Percentiles rank a stretch among this genome's conserved stretches.
Evolutionary conservation across 2,888 invertebrate genomes (phyloP).

Genomic region (Acleris literana): DNA sequence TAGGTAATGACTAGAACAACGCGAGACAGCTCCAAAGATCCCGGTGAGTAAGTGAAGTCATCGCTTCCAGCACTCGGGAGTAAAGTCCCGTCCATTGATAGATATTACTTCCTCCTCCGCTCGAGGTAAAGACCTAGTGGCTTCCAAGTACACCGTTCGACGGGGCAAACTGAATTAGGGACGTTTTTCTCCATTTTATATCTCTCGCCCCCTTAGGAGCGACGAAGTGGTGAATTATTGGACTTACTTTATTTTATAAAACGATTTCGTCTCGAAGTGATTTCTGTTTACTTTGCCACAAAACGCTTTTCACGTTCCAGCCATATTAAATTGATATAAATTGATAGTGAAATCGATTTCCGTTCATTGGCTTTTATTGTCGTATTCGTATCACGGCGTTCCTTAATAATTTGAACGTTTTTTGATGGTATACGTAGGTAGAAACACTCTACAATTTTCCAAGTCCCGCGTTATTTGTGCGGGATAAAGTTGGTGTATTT

Average conservation of each 20-base stretch:
- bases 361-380: constrained; percentile 37
- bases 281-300: constrained; percentile 72
- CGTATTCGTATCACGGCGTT: constrained; percentile 8
- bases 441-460: constrained; percentile 11
- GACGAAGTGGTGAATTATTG: constrained; percentile 79
- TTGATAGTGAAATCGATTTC: constrained; percentile 48
- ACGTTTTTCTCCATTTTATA: constrained; percentile 79
- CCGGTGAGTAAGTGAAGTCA: constrained; percentile 53
- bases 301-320: constrained; percentile 57
- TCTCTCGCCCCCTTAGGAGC: constrained; percentile 69
- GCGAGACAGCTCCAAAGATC: constrained; percentile 20
- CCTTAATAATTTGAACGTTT: constrained; percentile 11
- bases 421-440: background rate
- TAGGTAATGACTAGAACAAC: background rate
- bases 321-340: constrained; percentile 59
- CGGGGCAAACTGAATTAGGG: constrained; percentile 77
- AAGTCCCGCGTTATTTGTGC: constrained; percentile 22
- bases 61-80: constrained; percentile 47
- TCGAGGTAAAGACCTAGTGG: constrained; percentile 61
- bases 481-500: constrained; percentile 36
- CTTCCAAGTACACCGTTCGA: constrained; percentile 63
- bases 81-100: constrained; percentile 58
- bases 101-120: constrained; percentile 67
- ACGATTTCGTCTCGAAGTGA: constrained; percentile 65
- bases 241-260: constrained; percentile 79